Conservation (phyloP, 1,140 invertebrate genomes). For the Meloidogyne exigua region DNA sequence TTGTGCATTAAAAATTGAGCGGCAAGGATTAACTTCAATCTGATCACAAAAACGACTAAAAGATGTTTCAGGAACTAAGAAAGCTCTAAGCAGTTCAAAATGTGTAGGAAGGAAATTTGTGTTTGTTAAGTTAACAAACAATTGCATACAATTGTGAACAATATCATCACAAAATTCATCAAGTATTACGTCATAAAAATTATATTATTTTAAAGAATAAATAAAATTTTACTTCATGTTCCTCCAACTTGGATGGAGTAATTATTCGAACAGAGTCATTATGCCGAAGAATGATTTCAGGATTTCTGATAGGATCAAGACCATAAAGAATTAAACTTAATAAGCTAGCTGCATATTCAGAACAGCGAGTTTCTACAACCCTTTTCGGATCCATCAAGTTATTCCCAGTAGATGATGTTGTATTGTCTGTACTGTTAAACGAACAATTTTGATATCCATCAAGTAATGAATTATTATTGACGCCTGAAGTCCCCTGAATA, state of each 20-base stretch:
- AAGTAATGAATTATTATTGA: constrained; percentile 10
- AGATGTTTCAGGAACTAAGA: constrained; percentile 12
- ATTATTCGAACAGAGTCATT: neutral
- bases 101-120: constrained; percentile 41
- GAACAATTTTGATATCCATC: constrained; percentile 17
- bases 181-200: neutral
- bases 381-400: constrained; percentile 25
- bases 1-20: constrained; percentile 37
- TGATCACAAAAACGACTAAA: constrained; percentile 29
- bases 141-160: constrained; percentile 33
- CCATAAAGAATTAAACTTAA: constrained; percentile 20
- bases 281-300: neutral
- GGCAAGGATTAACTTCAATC: constrained; percentile 22
- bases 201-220: neutral
- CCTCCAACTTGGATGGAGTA: neutral
- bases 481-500: neutral
- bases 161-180: constrained; percentile 29
- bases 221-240: neutral
- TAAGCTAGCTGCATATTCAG: constrained; percentile 23
- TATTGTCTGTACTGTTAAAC: constrained; percentile 16
- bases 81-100: constrained; percentile 31
- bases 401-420: constrained; percentile 7
- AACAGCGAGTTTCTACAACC: constrained; percentile 30
- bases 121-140: constrained; percentile 37
- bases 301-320: constrained; percentile 20